A percentile compares a stretch with the other conserved stretches of the same genome.
Conservation (phyloP, 35 echinoderm and acorn worm species). For the Anneissia japonica region DNA sequence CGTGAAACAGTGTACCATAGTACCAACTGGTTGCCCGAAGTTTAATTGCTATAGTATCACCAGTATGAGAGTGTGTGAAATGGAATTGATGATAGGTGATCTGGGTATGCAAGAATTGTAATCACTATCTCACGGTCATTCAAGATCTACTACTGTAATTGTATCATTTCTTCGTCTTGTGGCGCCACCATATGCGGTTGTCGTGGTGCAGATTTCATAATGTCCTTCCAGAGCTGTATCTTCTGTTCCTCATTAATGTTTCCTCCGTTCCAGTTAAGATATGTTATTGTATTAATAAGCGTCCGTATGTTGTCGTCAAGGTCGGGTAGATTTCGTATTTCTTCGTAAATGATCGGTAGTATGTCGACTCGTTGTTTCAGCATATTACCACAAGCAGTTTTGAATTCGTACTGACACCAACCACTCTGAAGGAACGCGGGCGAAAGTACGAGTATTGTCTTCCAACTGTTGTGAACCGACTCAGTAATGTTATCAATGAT, state of each 20-base stretch:
- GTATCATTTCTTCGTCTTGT: too few relatives aligned
- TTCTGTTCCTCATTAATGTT: background rate
- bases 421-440: constrained; percentile 20
- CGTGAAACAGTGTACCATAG: too few relatives aligned
- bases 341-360: constrained; percentile 17
- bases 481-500: constrained; percentile 33
- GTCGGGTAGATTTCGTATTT: background rate
- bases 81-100: too few relatives aligned
- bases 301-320: constrained; percentile 2
- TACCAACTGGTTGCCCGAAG: too few relatives aligned
- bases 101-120: too few relatives aligned
- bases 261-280: constrained; percentile 8
- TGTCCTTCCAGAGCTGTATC: constrained; percentile 7
- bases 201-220: background rate
- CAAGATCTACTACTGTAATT: too few relatives aligned
- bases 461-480: background rate
- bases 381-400: constrained; percentile 4
- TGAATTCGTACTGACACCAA: constrained; percentile 22
- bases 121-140: too few relatives aligned
- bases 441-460: constrained; percentile 27
- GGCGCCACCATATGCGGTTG: too few relatives aligned
- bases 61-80: too few relatives aligned
- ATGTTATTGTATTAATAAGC: background rate
- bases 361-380: background rate
- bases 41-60: too few relatives aligned